Evolutionary conservation across 2,113 vertebrate species (phyloP), one percentile per base, ranked within the genome.

Genomic region (Zeus faber): DNA sequence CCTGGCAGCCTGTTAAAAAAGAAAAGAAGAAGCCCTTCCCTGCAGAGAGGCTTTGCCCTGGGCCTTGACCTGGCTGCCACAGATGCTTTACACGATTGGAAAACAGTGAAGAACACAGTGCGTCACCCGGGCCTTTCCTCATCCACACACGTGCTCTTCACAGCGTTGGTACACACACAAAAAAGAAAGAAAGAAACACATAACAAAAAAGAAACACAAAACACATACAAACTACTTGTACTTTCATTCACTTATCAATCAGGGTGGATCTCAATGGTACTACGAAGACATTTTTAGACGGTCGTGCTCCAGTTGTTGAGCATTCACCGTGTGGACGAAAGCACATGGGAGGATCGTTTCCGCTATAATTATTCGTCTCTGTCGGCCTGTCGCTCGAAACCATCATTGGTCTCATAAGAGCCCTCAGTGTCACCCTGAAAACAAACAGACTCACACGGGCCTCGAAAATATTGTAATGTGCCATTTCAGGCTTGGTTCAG

Each of bases 181-280:
- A n/a, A n/a, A n/a, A n/a, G n/a, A n/a, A n/a, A n/a, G n/a, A n/a
- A n/a, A n/a, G n/a, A n/a, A n/a, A n/a, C n/a, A n/a, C n/a, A n/a
- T n/a, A n/a, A n/a, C n/a, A n/a, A n/a, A n/a, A n/a, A n/a, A n/a
- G n/a, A n/a, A n/a, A n/a, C n/a, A n/a, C n/a, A n/a, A n/a, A n/a
- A n/a, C n/a, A n/a, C n/a, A n/a, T n/a, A n/a, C n/a, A n/a, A n/a
- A n/a, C n/a, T n/a, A n/a, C n/a, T n/a, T n/a, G n/a, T n/a, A n/a
- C n/a, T n/a, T 68, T 66, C 44, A 60, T 73, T 41, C 22, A 25
- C 5, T 70, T 49, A 74, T 78, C 62, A 64, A 26, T 41, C 55
- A 22, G 52, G 48, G 59, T 54, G 61, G 70, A 68, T 47, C 44
- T 67, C 46, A 49, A 49, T 57, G 49, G 24, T 65, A 21, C 14